These are phyloP conservation scores for Pollenia angustigena DNA, from an alignment of 2,888 invertebrate genomes.

Conservation along the genomic window DNA sequence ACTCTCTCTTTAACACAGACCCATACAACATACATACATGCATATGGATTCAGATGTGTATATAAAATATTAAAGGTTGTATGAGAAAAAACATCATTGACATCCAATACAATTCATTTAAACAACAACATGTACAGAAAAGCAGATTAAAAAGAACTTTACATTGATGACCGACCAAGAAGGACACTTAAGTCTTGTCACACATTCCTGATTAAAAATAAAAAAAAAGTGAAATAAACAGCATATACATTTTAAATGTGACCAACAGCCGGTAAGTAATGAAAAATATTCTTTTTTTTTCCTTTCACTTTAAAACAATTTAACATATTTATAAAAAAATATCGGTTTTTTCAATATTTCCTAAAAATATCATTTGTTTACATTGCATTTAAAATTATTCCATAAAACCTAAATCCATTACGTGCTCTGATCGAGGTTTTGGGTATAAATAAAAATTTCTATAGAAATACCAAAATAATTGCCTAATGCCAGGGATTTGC, in stretches of 20 bases:
- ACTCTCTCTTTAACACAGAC: background rate
- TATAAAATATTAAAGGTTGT: background rate
- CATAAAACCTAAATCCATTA: background rate
- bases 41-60: background rate
- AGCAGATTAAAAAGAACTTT: slow-evolving; percentile 1
- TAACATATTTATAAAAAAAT: no score
- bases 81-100: background rate
- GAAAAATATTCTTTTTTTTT: background rate
- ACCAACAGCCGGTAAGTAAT: slow-evolving; percentile 3
- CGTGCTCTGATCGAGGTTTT: background rate
- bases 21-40: background rate
- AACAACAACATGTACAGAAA: slow-evolving; percentile 24
- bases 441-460: background rate
- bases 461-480: slow-evolving; percentile 1
- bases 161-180: slow-evolving; percentile 1
- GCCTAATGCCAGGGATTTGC: background rate
- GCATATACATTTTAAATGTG: background rate
- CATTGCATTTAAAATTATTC: no score
- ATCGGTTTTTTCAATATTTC: no score
- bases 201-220: background rate
- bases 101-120: slow-evolving; percentile 24
- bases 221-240: background rate
- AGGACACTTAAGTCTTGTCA: slow-evolving; percentile 1
- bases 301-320: background rate
- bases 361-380: no score